Evolutionary conservation across 2,888 invertebrate species (phyloP).

Genomic region (Caenorhabditis virilis): DNA sequence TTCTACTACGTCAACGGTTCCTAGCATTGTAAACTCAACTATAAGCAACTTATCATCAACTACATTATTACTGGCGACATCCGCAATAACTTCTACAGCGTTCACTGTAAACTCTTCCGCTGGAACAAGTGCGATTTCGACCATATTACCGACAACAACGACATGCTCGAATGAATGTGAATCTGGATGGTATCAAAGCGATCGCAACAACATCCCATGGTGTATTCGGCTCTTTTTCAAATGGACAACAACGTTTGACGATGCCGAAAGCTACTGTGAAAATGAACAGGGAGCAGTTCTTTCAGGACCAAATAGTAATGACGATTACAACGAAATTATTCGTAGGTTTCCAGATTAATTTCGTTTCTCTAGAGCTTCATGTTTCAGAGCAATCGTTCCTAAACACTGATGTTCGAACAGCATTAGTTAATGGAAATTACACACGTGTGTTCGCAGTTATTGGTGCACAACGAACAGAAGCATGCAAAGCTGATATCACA

Average conservation of each 20-base stretch:
- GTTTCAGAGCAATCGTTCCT: not conserved
- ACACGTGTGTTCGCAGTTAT: not conserved
- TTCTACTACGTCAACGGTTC: too few species aligned
- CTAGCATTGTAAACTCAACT: too few species aligned
- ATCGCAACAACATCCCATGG: not conserved
- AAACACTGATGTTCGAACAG: not conserved
- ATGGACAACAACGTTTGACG: not conserved
- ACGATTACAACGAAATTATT: not conserved
- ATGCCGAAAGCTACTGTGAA: not conserved
- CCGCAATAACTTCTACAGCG: too few species aligned
- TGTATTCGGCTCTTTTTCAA: not conserved
- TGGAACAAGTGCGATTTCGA: too few species aligned
- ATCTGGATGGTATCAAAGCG: not conserved
- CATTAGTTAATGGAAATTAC: not conserved
- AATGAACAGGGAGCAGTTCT: not conserved
- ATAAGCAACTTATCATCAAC: too few species aligned
- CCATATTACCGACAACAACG: not conserved
- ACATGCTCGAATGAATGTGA: not conserved
- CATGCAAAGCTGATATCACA: not conserved
- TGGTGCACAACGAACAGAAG: not conserved
- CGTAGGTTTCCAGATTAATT: not conserved
- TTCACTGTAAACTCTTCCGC: too few species aligned
- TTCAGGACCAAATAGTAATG: not conserved
- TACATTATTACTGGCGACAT: too few species aligned
- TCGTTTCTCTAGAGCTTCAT: not conserved